Evolutionary conservation across 2,797 vertebrate species (phyloP).

Genomic region (Acridotheres tristis): DNA sequence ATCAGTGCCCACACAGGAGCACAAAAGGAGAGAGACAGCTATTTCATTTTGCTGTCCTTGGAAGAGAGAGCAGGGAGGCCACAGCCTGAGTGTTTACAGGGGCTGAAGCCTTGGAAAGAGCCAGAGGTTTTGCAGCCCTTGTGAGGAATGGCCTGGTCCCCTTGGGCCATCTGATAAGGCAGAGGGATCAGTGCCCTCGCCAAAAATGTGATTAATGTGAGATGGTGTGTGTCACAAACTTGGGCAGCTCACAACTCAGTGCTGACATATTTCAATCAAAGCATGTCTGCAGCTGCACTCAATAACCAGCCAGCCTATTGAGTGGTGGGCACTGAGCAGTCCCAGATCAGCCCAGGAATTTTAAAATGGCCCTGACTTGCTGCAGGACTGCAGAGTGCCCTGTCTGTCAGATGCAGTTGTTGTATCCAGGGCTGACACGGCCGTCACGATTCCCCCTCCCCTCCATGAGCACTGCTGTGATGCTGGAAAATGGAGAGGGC

Average conservation of each 20-base stretch:
- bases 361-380: not conserved
- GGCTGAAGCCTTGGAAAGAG: not conserved
- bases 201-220: slow-evolving; percentile 9
- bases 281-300: slow-evolving; percentile 1
- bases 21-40: not conserved
- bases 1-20: not conserved
- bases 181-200: not conserved
- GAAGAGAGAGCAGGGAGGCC: not conserved
- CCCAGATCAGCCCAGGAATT: not conserved
- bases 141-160: not conserved
- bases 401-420: not conserved
- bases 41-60: not conserved
- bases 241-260: not conserved
- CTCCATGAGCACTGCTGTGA: not conserved
- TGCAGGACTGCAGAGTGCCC: slow-evolving; percentile 1
- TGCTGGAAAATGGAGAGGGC: slow-evolving; percentile 26
- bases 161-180: not conserved
- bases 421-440: not conserved
- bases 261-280: slow-evolving; percentile 58
- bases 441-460: not conserved
- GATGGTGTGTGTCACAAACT: not conserved
- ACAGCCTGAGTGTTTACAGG: not conserved
- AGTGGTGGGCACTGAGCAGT: not conserved
- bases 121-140: not conserved
- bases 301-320: not conserved